Conservation (phyloP, 2,888 invertebrate genomes). For the Eudemis profundana region DNA sequence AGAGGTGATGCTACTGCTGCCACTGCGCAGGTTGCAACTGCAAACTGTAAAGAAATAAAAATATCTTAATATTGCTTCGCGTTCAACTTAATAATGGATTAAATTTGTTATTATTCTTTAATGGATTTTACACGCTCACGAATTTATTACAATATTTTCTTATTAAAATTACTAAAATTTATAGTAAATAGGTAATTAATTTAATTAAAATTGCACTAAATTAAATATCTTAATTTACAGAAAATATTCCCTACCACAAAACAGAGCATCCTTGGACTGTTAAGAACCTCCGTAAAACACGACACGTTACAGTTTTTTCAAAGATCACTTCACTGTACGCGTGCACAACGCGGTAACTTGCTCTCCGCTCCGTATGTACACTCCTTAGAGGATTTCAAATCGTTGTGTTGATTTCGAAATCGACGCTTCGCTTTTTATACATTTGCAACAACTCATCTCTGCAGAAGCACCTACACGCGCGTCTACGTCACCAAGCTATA, state of each 20-base stretch:
- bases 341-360: slow-evolving; percentile 74
- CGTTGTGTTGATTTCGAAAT: slow-evolving; percentile 84
- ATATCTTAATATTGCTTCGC: neutral
- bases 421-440: slow-evolving; percentile 80
- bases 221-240: slow-evolving; percentile 16
- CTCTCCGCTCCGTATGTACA: slow-evolving; percentile 75
- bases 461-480: slow-evolving; percentile 61
- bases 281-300: slow-evolving; percentile 52
- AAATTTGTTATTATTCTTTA: no score
- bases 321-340: slow-evolving; percentile 66
- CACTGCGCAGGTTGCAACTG: slow-evolving; percentile 68
- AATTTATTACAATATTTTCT: no score
- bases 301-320: slow-evolving; percentile 60
- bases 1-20: slow-evolving; percentile 63
- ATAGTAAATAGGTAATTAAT: neutral
- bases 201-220: neutral
- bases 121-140: no score
- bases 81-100: no score
- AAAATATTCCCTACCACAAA: slow-evolving; percentile 59
- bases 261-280: slow-evolving; percentile 72
- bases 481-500: slow-evolving; percentile 59
- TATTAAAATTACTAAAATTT: neutral
- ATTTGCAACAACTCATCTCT: slow-evolving; percentile 79
- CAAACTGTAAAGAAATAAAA: slow-evolving; percentile 64
- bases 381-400: slow-evolving; percentile 80